phyloP scores from a whole-genome alignment of 2,113 vertebrate species.

The Pseudorectes ferrugineus region DNA sequence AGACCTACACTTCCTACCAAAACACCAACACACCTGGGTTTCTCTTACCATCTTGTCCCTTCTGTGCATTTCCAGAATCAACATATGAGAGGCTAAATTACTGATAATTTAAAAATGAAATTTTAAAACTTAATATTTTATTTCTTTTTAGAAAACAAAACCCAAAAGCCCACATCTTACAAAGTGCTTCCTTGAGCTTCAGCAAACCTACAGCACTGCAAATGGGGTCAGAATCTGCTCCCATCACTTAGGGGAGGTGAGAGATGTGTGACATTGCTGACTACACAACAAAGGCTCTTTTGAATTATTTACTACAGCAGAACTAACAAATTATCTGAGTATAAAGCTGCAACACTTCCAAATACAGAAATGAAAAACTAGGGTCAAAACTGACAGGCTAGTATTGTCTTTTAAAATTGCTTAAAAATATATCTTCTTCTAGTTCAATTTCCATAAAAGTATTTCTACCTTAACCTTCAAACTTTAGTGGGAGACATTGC shows the following conservation, averaged over 20 bases:
- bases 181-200: not conserved
- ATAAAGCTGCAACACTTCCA: not conserved
- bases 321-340: not conserved
- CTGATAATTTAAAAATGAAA: not conserved
- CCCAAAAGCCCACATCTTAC: not conserved
- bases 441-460: not conserved
- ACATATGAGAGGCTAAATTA: not conserved
- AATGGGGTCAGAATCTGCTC: not conserved
- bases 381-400: not conserved
- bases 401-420: not conserved
- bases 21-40: not conserved
- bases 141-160: not conserved
- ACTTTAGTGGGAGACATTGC: not conserved
- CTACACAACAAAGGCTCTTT: not conserved
- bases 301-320: conserved; percentile 30
- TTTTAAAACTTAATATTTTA: not conserved
- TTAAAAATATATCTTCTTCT: not conserved
- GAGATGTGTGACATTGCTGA: not conserved
- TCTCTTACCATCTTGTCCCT: not conserved
- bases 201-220: not conserved
- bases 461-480: conserved; percentile 19
- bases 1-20: not conserved
- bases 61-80: not conserved
- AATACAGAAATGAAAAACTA: not conserved
- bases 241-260: not conserved